These are phyloP conservation scores for Aurelia aurita complex sp. Pacific DNA, from an alignment of 30 jellyfish, hydroid and myxozoan species.

Conservation along the genomic window DNA sequence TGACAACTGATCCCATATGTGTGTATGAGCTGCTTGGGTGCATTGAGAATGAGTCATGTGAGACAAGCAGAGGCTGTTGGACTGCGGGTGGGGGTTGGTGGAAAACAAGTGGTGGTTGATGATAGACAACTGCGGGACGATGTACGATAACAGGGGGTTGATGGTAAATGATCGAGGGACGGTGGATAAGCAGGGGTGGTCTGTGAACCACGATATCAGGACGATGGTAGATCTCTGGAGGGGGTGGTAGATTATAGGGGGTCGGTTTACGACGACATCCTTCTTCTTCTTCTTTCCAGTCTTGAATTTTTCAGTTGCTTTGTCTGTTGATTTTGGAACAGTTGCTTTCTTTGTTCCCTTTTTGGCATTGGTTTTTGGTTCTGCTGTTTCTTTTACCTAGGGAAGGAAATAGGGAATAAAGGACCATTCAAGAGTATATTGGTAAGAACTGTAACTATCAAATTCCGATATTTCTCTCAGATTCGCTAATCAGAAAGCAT, in stretches of 20 bases:
- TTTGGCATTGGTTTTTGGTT: constrained; percentile 66
- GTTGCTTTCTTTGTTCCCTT: constrained; percentile 38
- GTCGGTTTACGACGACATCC: constrained; percentile 95
- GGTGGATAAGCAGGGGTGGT: constrained; percentile 89
- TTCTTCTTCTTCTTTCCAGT: constrained; percentile 89
- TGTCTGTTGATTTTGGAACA: constrained; percentile 49
- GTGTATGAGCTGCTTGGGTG: constrained; percentile 80
- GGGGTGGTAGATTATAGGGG: constrained; percentile 98
- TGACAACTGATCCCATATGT: constrained; percentile 94
- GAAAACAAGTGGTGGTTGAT: constrained; percentile 92
- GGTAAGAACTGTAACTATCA: too few species aligned
- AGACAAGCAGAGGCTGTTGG: constrained; percentile 90
- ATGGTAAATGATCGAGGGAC: constrained; percentile 93
- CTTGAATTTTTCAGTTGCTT: constrained; percentile 60
- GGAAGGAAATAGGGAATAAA: neutral
- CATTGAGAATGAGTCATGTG: constrained; percentile 90
- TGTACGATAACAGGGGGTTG: constrained; percentile 98
- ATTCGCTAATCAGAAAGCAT: too few species aligned
- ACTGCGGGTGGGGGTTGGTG: constrained; percentile 98
- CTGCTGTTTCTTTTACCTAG: constrained; percentile 65
- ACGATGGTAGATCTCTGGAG: constrained; percentile 95
- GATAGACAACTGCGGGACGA: constrained; percentile 92
- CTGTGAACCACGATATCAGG: constrained; percentile 96
- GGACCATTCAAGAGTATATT: neutral
- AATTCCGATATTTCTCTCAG: too few species aligned